Base-by-base conservation (phyloP, 1,140 invertebrate species). In the Drosophila mayri region DNA sequence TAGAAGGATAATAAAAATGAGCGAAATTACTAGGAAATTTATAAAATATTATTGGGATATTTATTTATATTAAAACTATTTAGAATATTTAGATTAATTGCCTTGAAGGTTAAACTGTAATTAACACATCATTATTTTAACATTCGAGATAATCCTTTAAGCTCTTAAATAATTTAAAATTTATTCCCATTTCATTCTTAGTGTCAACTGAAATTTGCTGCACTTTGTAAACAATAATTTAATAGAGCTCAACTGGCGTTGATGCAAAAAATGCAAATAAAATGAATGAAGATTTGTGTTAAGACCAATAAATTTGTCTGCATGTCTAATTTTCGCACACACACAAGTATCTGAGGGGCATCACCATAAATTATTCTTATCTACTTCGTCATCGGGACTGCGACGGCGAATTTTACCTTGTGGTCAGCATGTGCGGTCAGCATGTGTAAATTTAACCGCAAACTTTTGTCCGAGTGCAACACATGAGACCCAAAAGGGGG, bases 351-450 rank as follows among this genome's bases (percentile, higher is more conserved):
- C 74, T 87, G 76, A 76, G 68, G 62, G 66, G 76, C 84, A 87
- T 87, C 83, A 87, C 62, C 66, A 87, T 87, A 87, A 87, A 87
- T 87, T 87, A 87, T 79, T 82, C 83, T 66, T 87, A 87, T 87
- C 83, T 87, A 79, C 79, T 87, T 87, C 83, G 79, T 87, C 83
- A 87, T 87, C 83, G 83, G 71, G 66, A 83, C 76, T 82, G 83
- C 83, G 72, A 76, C 66, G 68, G 68, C 68, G 66, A 47, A 71
- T 77, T 83, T 87, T 82, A 87, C 83, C 83, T 87, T 87, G 83
- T 73, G 79, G 83, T 66, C 76, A 60, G 62, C 81, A 85, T 80
- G 74, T 81, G 82, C 79, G 82, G 82, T 86, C 82, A 78, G 66
- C 59, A 68, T 86, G 83, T 79, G 75, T 28, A 76, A 77, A 77